A percentile compares a stretch with the other conserved stretches of the same genome.
phyloP scores from a whole-genome alignment of 2,888 invertebrate species.

The Synanthedon formicaeformis region DNA sequence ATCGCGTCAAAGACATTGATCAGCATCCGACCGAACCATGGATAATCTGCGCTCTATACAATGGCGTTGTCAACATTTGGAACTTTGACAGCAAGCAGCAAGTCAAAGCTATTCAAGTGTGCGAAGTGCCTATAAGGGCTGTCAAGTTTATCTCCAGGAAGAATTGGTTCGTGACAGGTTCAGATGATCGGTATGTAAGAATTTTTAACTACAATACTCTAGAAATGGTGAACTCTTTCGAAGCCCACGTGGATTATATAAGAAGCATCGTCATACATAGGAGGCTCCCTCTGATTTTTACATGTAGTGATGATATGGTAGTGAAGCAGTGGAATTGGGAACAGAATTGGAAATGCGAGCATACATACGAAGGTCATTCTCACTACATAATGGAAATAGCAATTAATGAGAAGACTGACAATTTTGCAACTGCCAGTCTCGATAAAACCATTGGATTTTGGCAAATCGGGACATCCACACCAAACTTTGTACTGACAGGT shows the following conservation, averaged over 20 bases:
- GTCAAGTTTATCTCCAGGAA: constrained; percentile 91
- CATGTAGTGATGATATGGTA: constrained; percentile 93
- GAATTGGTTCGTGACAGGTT: constrained; percentile 94
- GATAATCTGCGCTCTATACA: constrained; percentile 94
- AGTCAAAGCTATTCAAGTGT: constrained; percentile 74
- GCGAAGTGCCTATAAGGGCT: constrained; percentile 90
- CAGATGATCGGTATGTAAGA: constrained; percentile 89
- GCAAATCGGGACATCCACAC: constrained; percentile 89
- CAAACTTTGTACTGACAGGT: constrained; percentile 93
- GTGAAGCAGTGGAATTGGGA: constrained; percentile 98
- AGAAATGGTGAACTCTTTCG: constrained; percentile 89
- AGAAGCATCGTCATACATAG: constrained; percentile 94
- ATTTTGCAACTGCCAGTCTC: constrained; percentile 92
- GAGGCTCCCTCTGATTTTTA: constrained; percentile 89
- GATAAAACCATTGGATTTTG: constrained; percentile 92
- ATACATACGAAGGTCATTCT: constrained; percentile 94
- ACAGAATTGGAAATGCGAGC: constrained; percentile 91
- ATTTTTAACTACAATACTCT: constrained; percentile 96
- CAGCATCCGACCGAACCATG: constrained; percentile 93
- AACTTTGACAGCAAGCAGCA: constrained; percentile 59
- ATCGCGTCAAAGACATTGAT: constrained; percentile 90
- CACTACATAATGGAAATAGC: constrained; percentile 68
- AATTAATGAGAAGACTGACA: constrained; percentile 96
- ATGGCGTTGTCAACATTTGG: constrained; percentile 27
- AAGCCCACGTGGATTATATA: constrained; percentile 95